Conservation (phyloP, 2,797 vertebrate species). For the Capromys pilorides region DNA sequence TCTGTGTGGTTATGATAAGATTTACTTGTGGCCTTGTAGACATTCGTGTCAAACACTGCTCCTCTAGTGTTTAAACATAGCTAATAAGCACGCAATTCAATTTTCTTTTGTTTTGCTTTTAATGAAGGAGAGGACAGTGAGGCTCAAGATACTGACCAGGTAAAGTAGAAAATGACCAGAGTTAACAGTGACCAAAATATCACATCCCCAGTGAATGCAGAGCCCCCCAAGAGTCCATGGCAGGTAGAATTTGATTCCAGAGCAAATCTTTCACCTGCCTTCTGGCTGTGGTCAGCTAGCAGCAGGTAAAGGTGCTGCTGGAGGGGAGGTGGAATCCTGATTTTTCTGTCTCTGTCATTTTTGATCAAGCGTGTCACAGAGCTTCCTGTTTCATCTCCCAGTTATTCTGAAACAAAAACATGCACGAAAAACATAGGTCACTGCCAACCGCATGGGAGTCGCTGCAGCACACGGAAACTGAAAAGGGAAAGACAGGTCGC, state of each 20-base stretch:
- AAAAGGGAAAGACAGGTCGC: constrained; percentile 69
- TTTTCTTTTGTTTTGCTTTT: constrained; percentile 64
- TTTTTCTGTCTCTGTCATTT: constrained; percentile 80
- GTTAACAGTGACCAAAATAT: background rate
- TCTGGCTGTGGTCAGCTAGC: background rate
- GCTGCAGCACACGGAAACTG: constrained; percentile 62
- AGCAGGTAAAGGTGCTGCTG: constrained; percentile 28
- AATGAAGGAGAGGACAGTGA: constrained; percentile 50
- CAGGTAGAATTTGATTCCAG: background rate
- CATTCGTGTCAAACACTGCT: background rate
- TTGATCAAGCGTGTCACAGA: constrained; percentile 77
- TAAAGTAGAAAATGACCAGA: background rate
- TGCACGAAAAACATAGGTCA: constrained; percentile 81
- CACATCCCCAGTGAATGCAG: background rate
- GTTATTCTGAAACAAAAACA: constrained; percentile 85
- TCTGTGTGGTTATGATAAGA: background rate
- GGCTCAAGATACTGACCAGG: background rate
- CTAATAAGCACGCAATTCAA: constrained; percentile 26
- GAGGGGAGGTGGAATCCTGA: constrained; percentile 63
- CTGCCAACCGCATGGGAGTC: constrained; percentile 71
- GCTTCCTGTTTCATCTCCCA: constrained; percentile 84
- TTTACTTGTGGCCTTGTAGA: constrained; percentile 11
- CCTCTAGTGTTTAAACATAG: background rate
- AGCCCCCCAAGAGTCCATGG: background rate
- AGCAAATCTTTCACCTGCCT: constrained; percentile 19